These are phyloP conservation scores for Quadriops clusia DNA, from an alignment of 2,888 invertebrate species.

Conservation along the genomic window DNA sequence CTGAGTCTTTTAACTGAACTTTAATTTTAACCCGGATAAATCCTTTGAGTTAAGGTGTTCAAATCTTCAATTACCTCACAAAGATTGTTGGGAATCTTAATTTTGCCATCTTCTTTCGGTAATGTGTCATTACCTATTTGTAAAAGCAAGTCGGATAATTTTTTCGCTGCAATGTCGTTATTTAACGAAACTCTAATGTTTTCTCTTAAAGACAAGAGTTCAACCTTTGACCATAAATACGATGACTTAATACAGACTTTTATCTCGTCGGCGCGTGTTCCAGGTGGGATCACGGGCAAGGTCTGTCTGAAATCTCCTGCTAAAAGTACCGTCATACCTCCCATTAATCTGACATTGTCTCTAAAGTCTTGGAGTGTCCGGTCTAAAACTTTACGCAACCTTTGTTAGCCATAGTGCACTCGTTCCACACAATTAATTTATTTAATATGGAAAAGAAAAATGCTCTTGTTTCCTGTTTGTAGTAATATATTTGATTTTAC, in stretches of 20 bases:
- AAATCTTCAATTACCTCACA: too few species aligned
- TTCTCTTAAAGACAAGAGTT: slow-evolving; percentile 18
- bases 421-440: slow-evolving; percentile 32
- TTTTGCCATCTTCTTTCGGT: too few species aligned
- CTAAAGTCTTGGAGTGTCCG: slow-evolving; percentile 21
- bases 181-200: slow-evolving; percentile 24
- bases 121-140: slow-evolving; percentile 25
- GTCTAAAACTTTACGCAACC: slow-evolving; percentile 26
- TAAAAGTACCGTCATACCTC: slow-evolving; percentile 22
- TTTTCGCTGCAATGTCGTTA: slow-evolving; percentile 19
- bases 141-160: slow-evolving; percentile 22
- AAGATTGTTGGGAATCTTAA: too few species aligned
- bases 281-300: slow-evolving; percentile 22
- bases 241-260: slow-evolving; percentile 27
- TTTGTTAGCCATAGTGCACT: slow-evolving; percentile 32
- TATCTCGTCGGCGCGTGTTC: slow-evolving; percentile 22
- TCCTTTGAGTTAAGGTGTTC: too few species aligned
- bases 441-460: too few species aligned
- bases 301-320: slow-evolving; percentile 26
- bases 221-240: slow-evolving; percentile 20
- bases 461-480: too few species aligned
- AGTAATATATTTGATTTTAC: too few species aligned
- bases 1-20: too few species aligned
- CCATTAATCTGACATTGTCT: slow-evolving; percentile 18
- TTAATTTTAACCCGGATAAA: too few species aligned